A percentile compares a stretch with the other conserved stretches of the same genome.
These are phyloP conservation scores for Drosophila ezoana DNA, from an alignment of 2,888 invertebrate genomes.

Conservation along the genomic window DNA sequence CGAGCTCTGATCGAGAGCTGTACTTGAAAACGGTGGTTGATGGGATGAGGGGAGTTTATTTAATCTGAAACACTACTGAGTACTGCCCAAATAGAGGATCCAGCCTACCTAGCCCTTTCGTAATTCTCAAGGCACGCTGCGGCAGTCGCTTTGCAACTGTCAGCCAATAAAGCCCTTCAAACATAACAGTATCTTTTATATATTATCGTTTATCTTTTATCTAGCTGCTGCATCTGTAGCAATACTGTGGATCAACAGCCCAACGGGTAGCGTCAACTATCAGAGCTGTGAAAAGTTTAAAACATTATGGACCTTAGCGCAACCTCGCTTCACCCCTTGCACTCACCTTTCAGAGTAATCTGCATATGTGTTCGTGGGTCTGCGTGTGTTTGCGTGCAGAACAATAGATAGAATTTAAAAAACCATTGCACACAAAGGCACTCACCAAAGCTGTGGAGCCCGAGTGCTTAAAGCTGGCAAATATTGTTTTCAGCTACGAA, in stretches of 20 bases:
- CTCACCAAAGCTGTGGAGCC: background rate
- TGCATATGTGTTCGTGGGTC: slow-evolving; percentile 27
- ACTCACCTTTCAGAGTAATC: slow-evolving; percentile 37
- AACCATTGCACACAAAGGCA: slow-evolving; percentile 34
- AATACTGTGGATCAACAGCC: background rate
- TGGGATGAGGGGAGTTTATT: too few species aligned
- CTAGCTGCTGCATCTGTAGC: background rate
- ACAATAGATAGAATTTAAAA: slow-evolving; percentile 67
- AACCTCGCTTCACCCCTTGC: background rate
- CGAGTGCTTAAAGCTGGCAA: slow-evolving; percentile 10
- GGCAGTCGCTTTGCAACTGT: background rate
- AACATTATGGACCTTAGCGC: background rate
- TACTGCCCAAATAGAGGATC: too few species aligned
- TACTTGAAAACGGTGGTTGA: too few species aligned
- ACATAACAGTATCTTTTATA: background rate
- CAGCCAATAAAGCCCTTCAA: background rate
- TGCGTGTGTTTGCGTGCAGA: slow-evolving; percentile 19
- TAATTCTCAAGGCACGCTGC: background rate
- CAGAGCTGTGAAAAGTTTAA: slow-evolving; percentile 11
- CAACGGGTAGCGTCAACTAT: slow-evolving; percentile 1
- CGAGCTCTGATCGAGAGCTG: too few species aligned
- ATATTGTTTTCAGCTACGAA: slow-evolving; percentile 19
- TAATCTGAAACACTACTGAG: too few species aligned
- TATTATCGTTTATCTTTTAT: background rate
- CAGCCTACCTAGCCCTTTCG: background rate